A percentile compares a stretch with the other conserved stretches of the same genome.
Evolutionary conservation across 2,797 vertebrate species (phyloP).

Genomic region (Sarcoramphus papa): DNA sequence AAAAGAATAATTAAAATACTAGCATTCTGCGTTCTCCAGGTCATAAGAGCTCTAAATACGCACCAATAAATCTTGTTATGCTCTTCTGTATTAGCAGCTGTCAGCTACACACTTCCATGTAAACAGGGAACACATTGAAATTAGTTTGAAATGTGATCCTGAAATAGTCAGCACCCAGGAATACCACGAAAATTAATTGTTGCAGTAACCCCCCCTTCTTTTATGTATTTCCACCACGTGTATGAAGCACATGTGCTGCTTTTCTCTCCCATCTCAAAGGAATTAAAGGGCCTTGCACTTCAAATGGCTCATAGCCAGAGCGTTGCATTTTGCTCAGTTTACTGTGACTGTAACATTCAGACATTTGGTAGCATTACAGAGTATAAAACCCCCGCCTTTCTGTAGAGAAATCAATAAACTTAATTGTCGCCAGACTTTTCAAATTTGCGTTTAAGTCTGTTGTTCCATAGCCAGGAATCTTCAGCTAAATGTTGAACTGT

Average conservation of each 20-base stretch:
- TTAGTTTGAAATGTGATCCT: background rate
- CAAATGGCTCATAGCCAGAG: background rate
- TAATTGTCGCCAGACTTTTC: background rate
- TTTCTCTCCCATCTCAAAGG: background rate
- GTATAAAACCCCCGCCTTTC: background rate
- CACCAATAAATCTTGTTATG: background rate
- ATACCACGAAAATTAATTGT: background rate
- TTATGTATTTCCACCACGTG: background rate
- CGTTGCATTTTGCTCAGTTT: background rate
- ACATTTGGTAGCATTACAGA: background rate
- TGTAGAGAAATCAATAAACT: background rate
- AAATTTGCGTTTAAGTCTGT: background rate
- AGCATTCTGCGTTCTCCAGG: background rate
- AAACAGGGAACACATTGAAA: background rate
- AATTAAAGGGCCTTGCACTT: background rate
- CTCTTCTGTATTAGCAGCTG: background rate
- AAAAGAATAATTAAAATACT: background rate
- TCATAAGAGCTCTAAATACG: accelerated
- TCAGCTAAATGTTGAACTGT: background rate
- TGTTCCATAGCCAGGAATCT: background rate
- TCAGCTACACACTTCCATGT: background rate
- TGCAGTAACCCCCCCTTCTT: background rate
- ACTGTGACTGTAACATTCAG: background rate
- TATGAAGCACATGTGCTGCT: background rate
- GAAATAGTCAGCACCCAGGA: background rate